A percentile compares a stretch with the other conserved stretches of the same genome.
These are phyloP conservation scores for Mionectes macconnelli DNA, from an alignment of 2,113 vertebrate genomes.

Conservation along the genomic window DNA sequence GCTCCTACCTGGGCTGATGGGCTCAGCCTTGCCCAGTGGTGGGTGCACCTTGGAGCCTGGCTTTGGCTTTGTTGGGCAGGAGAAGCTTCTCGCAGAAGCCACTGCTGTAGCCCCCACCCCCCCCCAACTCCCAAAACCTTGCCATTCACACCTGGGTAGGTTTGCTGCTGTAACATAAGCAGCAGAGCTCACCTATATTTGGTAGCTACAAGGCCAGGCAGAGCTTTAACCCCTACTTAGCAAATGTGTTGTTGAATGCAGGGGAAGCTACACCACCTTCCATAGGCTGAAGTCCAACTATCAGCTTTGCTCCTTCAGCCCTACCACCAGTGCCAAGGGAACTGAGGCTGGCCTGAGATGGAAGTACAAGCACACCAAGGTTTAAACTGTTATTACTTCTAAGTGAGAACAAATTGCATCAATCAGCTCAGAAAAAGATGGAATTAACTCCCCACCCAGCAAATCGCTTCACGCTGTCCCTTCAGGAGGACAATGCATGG, in stretches of 20 bases:
- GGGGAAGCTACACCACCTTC: not conserved
- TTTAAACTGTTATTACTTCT: not conserved
- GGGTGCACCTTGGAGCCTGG: not conserved
- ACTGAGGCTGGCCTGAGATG: not conserved
- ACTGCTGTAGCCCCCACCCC: not conserved
- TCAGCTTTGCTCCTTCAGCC: not conserved
- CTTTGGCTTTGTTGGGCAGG: not conserved
- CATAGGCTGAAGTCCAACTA: not conserved
- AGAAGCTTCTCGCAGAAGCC: not conserved
- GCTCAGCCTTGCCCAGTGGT: not conserved
- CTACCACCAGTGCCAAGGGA: not conserved
- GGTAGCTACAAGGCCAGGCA: not conserved
- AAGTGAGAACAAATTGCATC: not conserved
- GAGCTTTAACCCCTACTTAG: not conserved
- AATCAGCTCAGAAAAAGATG: not conserved
- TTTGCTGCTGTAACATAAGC: not conserved
- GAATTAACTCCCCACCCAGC: not conserved
- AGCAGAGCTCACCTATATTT: not conserved
- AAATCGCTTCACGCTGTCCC: not conserved
- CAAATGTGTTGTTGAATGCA: not conserved
- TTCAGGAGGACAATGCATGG: slow-evolving; percentile 9
- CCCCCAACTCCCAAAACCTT: not conserved
- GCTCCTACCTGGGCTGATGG: not conserved
- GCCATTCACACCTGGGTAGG: not conserved
- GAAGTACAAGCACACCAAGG: not conserved